Conservation (phyloP, 2,113 vertebrate species). For the Chlorocebus sabaeus region DNA sequence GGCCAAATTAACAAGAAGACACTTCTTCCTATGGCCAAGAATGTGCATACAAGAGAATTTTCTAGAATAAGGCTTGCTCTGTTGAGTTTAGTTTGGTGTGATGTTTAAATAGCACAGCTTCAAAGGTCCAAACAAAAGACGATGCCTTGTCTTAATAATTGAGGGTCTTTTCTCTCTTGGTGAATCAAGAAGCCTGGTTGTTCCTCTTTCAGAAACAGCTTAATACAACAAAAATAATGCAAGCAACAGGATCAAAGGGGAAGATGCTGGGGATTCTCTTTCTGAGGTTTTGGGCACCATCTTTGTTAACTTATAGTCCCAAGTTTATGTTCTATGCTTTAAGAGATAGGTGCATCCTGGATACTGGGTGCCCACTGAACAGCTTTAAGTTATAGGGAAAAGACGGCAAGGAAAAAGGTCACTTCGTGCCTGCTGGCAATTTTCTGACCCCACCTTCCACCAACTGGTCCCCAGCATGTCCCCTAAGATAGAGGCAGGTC, state of each 20-base stretch:
- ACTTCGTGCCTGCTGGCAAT: neutral
- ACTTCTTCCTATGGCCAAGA: constrained; percentile 19
- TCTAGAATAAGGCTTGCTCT: neutral
- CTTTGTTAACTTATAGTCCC: neutral
- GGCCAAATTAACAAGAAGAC: constrained; percentile 28
- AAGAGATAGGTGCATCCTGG: neutral
- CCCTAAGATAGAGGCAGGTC: neutral
- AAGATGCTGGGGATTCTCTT: neutral
- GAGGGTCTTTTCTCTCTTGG: neutral
- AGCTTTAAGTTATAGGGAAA: neutral
- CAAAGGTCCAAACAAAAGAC: neutral
- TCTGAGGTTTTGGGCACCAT: neutral
- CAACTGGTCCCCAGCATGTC: neutral
- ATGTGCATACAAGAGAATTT: constrained; percentile 11
- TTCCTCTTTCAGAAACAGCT: neutral
- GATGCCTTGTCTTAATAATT: neutral
- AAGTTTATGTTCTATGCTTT: neutral
- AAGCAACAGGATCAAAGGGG: neutral
- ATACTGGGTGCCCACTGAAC: neutral
- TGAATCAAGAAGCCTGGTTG: neutral
- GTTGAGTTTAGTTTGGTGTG: constrained; percentile 40
- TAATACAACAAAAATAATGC: neutral
- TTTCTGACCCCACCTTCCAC: neutral
- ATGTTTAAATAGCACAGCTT: constrained; percentile 38
- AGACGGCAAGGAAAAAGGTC: neutral